Evolutionary conservation across 1,140 invertebrate species (phyloP).

Genomic region (Gonioctena quinquepunctata): DNA sequence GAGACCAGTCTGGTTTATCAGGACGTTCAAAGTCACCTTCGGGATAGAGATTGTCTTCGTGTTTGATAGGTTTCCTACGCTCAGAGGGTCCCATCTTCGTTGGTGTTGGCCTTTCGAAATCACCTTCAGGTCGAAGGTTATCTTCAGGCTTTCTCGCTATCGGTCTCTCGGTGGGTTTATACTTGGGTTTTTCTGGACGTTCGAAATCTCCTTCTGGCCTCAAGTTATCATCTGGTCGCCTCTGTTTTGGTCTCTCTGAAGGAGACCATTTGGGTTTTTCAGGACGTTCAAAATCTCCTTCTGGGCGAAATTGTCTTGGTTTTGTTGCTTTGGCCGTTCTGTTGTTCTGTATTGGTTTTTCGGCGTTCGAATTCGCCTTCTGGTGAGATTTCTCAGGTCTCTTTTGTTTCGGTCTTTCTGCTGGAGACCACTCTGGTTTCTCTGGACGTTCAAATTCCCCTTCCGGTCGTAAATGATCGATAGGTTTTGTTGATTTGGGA

Average conservation of each 20-base stretch:
- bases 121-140: constrained; percentile 62
- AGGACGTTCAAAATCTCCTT: constrained; percentile 62
- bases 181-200: constrained; percentile 54
- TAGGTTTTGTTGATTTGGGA: constrained; percentile 54
- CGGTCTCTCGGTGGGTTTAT: constrained; percentile 55
- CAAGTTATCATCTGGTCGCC: constrained; percentile 66
- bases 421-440: constrained; percentile 54
- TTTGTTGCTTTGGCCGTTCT: constrained; percentile 55
- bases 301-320: constrained; percentile 64
- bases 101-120: constrained; percentile 47
- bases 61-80: constrained; percentile 47
- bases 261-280: constrained; percentile 47
- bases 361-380: constrained; percentile 67
- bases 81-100: constrained; percentile 54
- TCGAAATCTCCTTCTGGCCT: constrained; percentile 63
- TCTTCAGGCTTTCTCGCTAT: constrained; percentile 57
- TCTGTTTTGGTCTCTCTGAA: constrained; percentile 58
- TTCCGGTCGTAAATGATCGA: constrained; percentile 61
- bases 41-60: constrained; percentile 58
- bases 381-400: constrained; percentile 66
- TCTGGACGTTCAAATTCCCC: constrained; percentile 59
- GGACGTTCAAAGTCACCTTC: constrained; percentile 69
- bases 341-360: constrained; percentile 56
- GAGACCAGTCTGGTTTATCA: constrained; percentile 53
- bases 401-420: constrained; percentile 57